phyloP scores from a whole-genome alignment of 2,113 vertebrate genomes.

The Syngnathoides biaculeatus region DNA sequence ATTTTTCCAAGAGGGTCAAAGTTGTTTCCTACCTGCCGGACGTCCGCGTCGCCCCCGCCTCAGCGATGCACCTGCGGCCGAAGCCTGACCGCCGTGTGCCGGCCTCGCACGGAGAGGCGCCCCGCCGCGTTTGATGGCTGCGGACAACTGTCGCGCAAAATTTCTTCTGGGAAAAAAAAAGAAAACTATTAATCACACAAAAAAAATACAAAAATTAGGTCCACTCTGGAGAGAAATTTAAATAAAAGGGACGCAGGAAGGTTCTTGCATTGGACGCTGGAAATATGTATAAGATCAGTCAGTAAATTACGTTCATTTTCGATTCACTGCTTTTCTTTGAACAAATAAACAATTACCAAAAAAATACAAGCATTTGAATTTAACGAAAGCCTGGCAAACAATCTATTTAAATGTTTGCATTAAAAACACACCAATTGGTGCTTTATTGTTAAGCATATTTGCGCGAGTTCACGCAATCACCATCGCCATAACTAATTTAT shows the following conservation, averaged over 20 bases:
- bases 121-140: conserved; percentile 32
- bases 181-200: neutral
- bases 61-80: conserved; percentile 72
- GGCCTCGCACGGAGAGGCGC: conserved; percentile 28
- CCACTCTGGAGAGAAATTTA: neutral
- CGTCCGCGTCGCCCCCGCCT: conserved; percentile 68
- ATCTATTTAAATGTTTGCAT: too few species aligned
- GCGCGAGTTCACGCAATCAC: neutral
- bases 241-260: neutral
- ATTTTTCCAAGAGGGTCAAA: neutral
- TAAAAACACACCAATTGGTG: neutral
- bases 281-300: neutral
- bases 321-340: neutral
- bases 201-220: neutral
- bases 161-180: conserved; percentile 42
- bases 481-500: neutral
- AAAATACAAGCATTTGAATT: neutral
- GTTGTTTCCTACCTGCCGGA: conserved; percentile 60
- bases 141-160: conserved; percentile 23
- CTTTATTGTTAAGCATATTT: too few species aligned
- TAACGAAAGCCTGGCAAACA: neutral
- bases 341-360: neutral
- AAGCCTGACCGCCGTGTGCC: conserved; percentile 61
- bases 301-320: neutral
- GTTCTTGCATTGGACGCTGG: neutral